phyloP scores from a whole-genome alignment of 2,797 vertebrate species.

The Schizopygopsis pylzovi region DNA sequence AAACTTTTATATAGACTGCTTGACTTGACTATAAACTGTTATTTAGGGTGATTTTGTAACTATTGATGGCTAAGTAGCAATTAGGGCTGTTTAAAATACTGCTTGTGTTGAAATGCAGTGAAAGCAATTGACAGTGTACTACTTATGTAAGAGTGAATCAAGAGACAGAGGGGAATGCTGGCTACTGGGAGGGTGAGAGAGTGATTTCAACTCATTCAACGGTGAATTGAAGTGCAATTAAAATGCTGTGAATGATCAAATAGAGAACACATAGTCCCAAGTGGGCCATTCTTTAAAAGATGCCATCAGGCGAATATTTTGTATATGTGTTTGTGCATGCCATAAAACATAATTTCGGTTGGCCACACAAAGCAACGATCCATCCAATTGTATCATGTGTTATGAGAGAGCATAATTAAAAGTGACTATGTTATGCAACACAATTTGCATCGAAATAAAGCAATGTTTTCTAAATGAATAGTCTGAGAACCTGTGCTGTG shows the following conservation, averaged over 20 bases:
- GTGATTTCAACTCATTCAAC: constrained; percentile 22
- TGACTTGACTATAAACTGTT: constrained; percentile 9
- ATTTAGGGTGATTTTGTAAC: constrained; percentile 36
- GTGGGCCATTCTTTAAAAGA: not conserved
- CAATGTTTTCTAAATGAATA: not conserved
- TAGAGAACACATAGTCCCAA: not conserved
- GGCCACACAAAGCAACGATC: constrained; percentile 3
- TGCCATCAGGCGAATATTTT: not conserved
- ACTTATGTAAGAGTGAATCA: constrained; percentile 37
- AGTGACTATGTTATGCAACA: constrained; percentile 20
- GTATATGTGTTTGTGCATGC: constrained; percentile 3
- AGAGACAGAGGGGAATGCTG: constrained; percentile 4
- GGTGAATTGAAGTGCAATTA: constrained; percentile 30
- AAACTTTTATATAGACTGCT: constrained; percentile 6
- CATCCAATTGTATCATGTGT: not conserved
- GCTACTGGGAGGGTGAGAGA: not conserved
- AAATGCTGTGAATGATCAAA: constrained; percentile 45
- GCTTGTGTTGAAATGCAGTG: constrained; percentile 44
- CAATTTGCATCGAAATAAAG: not conserved
- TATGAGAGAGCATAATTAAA: constrained; percentile 14
- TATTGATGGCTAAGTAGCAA: constrained; percentile 15
- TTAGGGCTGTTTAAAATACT: constrained; percentile 42
- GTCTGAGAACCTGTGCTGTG: not conserved
- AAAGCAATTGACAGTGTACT: constrained; percentile 29
- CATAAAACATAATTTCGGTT: not conserved